Evolutionary conservation across 1,140 invertebrate species (phyloP), one percentile per base, ranked within the genome.

Genomic region (Dufourea novaeangliae): DNA sequence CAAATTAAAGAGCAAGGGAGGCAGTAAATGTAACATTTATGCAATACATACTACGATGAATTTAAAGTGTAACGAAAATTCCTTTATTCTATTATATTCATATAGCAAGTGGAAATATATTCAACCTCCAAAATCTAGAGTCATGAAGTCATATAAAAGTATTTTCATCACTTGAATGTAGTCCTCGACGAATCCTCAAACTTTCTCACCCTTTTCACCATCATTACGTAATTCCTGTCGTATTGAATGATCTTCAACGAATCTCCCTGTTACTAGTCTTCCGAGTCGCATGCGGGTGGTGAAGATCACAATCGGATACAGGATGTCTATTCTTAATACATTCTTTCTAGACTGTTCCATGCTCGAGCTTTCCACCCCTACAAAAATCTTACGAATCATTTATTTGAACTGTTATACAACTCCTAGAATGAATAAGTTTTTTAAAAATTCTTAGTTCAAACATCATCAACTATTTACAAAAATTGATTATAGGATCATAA

Each of bases 271-370:
- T 62, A 7, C 27, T 27, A 22, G 22, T 25, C 14, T 17, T 6
- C 8, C 27, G 5, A 50, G 32, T 63, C 32, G 17, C 20, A 78
- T 69, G 81, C 79, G 81, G 81, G 81, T 83, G 74, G 50, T 52
- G 62, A 52, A 14, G 57, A 46, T 54, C 67, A 52, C 63, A 57
- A 29, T 27, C 27, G 46, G 20, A 27, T 12, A 50, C 50, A 20
- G 27, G 57, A 22, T 69, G 22, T 20, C 20, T 22, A 6, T 17
- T 34, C n/a, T 5, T 20, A 20, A 46, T 10, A 7, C 22, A 8
- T 67, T 39, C 17, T 17, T 44, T 17, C 41, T 2, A 46, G 17
- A 46, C 0, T 14, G 17, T 46, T 17, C 14, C 2, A 12, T 17
- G 1, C 41, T 12, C 1, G 14, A 17, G 41, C 14, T 44, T 44